Conservation (phyloP, 2,888 invertebrate species). For the Calliopum simillimum region DNA sequence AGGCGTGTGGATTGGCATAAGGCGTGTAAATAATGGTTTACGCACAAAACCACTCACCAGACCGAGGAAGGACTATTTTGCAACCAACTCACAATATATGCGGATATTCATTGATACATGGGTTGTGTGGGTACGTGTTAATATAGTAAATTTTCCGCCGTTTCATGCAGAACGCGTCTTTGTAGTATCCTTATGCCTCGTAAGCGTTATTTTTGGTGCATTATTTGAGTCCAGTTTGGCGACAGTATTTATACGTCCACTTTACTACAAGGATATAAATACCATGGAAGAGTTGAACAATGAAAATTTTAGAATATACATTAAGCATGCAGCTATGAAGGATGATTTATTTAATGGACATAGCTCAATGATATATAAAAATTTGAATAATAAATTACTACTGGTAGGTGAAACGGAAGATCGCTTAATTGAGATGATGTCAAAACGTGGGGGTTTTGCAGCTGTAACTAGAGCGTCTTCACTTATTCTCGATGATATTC, state of each 20-base stretch:
- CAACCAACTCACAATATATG: conserved; percentile 37
- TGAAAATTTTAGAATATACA: conserved; percentile 59
- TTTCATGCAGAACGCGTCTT: conserved; percentile 64
- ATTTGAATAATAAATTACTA: conserved; percentile 57
- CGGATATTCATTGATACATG: conserved; percentile 61
- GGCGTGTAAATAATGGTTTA: conserved; percentile 52
- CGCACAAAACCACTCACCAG: background rate
- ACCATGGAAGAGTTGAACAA: conserved; percentile 63
- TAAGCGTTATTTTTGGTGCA: conserved; percentile 66
- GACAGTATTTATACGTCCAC: conserved; percentile 64
- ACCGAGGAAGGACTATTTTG: background rate
- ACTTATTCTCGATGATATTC: conserved; percentile 56
- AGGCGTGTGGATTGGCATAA: conserved; percentile 57
- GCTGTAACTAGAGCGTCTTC: conserved; percentile 60
- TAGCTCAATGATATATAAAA: conserved; percentile 57
- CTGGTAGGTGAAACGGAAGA: conserved; percentile 54
- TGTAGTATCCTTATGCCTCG: conserved; percentile 62
- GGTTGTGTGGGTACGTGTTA: conserved; percentile 63
- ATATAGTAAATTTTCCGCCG: conserved; percentile 60
- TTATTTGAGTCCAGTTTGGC: conserved; percentile 67
- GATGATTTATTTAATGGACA: conserved; percentile 64
- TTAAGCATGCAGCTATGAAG: conserved; percentile 64
- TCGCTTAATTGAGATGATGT: conserved; percentile 55
- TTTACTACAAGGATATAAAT: conserved; percentile 65
- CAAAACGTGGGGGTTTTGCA: conserved; percentile 55